A percentile compares a stretch with the other conserved stretches of the same genome.
phyloP scores from a whole-genome alignment of 2,888 invertebrate species.

The Erebia palarica region DNA sequence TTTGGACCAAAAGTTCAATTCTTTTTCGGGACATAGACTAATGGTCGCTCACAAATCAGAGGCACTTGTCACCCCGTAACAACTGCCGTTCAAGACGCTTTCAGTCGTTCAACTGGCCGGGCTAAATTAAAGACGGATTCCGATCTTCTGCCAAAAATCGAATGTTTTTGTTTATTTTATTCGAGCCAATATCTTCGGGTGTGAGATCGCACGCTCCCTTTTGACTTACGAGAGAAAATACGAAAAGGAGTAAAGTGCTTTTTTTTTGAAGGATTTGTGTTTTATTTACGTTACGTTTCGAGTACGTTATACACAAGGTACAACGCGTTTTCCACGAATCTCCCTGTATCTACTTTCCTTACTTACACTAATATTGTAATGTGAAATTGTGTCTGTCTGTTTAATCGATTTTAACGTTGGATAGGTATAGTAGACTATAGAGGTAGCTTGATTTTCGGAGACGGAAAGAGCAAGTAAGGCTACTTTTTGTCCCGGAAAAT shows the following conservation, averaged over 20 bases:
- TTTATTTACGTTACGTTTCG: background rate
- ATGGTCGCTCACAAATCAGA: slow-evolving; percentile 36
- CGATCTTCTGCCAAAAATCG: slow-evolving; percentile 55
- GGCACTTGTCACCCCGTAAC: slow-evolving; percentile 41
- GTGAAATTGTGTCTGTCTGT: no score
- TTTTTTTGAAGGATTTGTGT: slow-evolving; percentile 6
- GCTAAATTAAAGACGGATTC: slow-evolving; percentile 57
- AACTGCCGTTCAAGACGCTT: slow-evolving; percentile 38
- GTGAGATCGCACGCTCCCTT: slow-evolving; percentile 34
- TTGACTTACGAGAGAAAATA: slow-evolving; percentile 19
- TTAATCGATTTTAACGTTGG: no score
- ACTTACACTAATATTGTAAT: no score
- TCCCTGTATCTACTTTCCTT: no score
- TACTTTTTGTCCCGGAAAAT: no score
- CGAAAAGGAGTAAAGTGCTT: background rate
- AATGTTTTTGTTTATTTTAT: slow-evolving; percentile 56
- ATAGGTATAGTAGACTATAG: no score
- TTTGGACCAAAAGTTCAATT: background rate
- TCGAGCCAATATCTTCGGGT: slow-evolving; percentile 39
- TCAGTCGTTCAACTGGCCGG: slow-evolving; percentile 43
- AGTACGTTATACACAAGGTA: background rate
- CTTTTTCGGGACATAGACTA: slow-evolving; percentile 36
- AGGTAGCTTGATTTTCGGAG: no score
- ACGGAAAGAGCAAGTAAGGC: no score
- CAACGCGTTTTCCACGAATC: no score